Evolutionary conservation across 2,113 vertebrate genomes (phyloP).

Genomic region (Amphilophus citrinellus): DNA sequence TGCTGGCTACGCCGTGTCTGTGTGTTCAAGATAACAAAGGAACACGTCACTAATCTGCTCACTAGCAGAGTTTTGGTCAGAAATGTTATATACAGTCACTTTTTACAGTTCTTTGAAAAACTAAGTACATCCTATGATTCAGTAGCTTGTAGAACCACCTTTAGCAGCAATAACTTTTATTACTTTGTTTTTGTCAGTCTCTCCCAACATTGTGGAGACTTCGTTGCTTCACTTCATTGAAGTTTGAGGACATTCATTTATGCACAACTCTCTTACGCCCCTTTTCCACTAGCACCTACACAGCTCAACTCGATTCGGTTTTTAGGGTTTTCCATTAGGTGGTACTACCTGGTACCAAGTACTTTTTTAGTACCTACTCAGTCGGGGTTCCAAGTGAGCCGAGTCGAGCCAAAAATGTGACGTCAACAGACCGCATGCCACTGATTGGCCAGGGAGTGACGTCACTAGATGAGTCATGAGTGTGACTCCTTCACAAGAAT

Average conservation of each 20-base stretch:
- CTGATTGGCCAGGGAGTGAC: no score
- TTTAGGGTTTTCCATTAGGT: no score
- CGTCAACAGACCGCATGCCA: no score
- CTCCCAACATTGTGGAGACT: not conserved
- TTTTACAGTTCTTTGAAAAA: no score
- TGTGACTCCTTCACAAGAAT: no score
- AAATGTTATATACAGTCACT: not conserved
- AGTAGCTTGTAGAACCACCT: not conserved
- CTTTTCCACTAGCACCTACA: no score
- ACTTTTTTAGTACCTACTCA: no score
- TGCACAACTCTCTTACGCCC: not conserved
- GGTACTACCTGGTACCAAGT: no score
- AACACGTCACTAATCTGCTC: not conserved
- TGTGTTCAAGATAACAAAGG: not conserved
- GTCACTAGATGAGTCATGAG: no score
- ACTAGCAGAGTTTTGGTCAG: not conserved
- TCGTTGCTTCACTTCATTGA: not conserved
- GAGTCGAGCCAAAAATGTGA: no score
- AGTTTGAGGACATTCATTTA: not conserved
- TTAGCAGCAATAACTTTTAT: not conserved
- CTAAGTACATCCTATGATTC: not conserved
- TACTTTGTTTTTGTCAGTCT: not conserved
- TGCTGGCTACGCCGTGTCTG: not conserved
- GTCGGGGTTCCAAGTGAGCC: no score
- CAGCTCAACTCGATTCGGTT: no score